These are phyloP conservation scores for Galagoides demidoff DNA, from an alignment of 2,797 vertebrate genomes.

Conservation along the genomic window DNA sequence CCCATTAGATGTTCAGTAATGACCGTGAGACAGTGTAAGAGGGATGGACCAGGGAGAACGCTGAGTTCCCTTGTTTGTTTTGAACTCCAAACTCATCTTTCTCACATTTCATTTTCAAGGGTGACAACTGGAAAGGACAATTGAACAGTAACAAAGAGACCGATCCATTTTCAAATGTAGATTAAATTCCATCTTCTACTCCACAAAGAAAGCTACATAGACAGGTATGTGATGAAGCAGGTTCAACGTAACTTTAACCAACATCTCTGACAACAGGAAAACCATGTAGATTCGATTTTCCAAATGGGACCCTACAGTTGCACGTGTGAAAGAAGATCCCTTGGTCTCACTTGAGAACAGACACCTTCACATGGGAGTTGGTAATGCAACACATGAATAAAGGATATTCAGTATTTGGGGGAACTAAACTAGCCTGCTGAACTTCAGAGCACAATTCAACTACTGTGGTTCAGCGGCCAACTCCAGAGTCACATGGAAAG, in stretches of 20 bases:
- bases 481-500: neutral
- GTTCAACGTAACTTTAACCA: neutral
- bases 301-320: conserved; percentile 2
- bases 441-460: neutral
- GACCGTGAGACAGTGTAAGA: neutral
- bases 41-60: neutral
- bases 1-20: conserved; percentile 49
- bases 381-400: conserved; percentile 18
- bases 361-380: conserved; percentile 6
- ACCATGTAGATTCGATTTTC: conserved; percentile 6
- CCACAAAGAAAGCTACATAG: conserved; percentile 48
- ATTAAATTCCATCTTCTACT: conserved; percentile 51
- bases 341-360: neutral
- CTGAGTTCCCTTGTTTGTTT: conserved; percentile 10
- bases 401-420: neutral
- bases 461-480: neutral
- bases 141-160: conserved; percentile 11
- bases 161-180: conserved; percentile 60
- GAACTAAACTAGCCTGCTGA: neutral
- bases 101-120: conserved; percentile 48
- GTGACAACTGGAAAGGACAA: conserved; percentile 46
- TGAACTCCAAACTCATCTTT: neutral
- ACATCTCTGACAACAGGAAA: conserved; percentile 15
- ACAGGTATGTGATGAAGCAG: neutral
- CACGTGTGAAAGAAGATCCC: conserved; percentile 1